Percentiles rank a stretch among this genome's conserved stretches.
These are phyloP conservation scores for Manduca sexta DNA, from an alignment of 1,140 invertebrate genomes.

Conservation along the genomic window DNA sequence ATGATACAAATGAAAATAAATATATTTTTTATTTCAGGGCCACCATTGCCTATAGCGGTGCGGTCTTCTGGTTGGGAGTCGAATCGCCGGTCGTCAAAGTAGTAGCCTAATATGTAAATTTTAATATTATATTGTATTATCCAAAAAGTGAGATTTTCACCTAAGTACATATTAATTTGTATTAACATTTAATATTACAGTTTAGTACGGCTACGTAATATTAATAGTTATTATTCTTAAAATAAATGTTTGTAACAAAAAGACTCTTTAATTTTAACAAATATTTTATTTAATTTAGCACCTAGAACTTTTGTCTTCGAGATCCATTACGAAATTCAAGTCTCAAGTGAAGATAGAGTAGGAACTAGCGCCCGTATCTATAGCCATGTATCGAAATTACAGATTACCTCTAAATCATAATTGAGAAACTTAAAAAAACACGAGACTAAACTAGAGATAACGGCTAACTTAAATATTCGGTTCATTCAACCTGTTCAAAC, in stretches of 20 bases:
- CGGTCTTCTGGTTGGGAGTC: constrained; percentile 66
- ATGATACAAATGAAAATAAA: background rate
- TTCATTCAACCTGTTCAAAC: too few species aligned
- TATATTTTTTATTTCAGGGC: constrained; percentile 51
- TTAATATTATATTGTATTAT: too few species aligned
- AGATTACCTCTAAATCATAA: background rate
- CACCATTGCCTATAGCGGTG: constrained; percentile 61
- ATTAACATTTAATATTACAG: too few species aligned
- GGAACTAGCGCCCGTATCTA: constrained; percentile 26
- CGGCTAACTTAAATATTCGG: background rate
- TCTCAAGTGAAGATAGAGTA: constrained; percentile 21
- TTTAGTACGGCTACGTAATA: too few species aligned
- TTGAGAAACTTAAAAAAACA: background rate
- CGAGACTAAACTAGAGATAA: background rate
- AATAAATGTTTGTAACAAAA: background rate
- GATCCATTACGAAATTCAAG: constrained; percentile 46
- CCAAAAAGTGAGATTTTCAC: too few species aligned
- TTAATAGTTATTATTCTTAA: too few species aligned
- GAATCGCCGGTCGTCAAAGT: constrained; percentile 60
- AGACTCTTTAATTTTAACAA: constrained; percentile 13
- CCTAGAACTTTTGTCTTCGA: constrained; percentile 59
- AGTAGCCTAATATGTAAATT: constrained; percentile 25
- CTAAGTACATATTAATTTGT: too few species aligned
- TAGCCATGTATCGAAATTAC: constrained; percentile 1
- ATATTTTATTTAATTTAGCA: constrained; percentile 55